Percentiles rank a stretch among this genome's conserved stretches.
Conservation (phyloP, 1,140 invertebrate species). For the Drosophila dunni region DNA sequence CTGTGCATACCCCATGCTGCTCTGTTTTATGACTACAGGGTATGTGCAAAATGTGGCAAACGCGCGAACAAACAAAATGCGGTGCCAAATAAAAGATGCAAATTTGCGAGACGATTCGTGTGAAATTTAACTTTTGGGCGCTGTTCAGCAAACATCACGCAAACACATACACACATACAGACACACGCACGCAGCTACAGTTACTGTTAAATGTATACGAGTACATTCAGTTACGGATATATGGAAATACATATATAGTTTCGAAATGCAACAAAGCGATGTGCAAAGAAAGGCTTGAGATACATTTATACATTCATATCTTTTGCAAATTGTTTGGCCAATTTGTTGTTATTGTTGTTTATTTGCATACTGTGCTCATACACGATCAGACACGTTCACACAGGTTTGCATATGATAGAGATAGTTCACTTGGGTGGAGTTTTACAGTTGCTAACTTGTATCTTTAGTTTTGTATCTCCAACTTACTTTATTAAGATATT, state of each 20-base stretch:
- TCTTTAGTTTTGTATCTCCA: constrained; percentile 5
- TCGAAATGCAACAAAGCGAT: constrained; percentile 52
- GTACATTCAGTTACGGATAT: constrained; percentile 5
- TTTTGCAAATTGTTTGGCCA: constrained; percentile 4
- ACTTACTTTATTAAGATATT: neutral
- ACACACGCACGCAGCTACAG: neutral
- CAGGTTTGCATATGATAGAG: neutral
- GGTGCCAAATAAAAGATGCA: constrained; percentile 65
- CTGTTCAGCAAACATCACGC: constrained; percentile 41
- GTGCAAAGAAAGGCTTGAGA: constrained; percentile 70
- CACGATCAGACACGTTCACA: constrained; percentile 1
- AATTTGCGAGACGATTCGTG: constrained; percentile 57
- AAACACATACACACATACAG: constrained; percentile 3
- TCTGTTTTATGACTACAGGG: constrained; percentile 1
- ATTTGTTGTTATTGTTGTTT: constrained; percentile 11
- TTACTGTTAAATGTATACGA: neutral
- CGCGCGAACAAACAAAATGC: constrained; percentile 63
- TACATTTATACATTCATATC: constrained; percentile 12
- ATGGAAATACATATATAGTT: neutral
- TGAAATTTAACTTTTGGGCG: constrained; percentile 55
- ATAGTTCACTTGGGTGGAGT: constrained; percentile 2
- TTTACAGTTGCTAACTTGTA: constrained; percentile 5
- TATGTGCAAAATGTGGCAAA: constrained; percentile 41
- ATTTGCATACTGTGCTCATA: constrained; percentile 16
- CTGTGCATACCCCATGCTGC: neutral